Evolutionary conservation across 2,888 invertebrate genomes (phyloP).

Genomic region (Sphaeridia pumilis): DNA sequence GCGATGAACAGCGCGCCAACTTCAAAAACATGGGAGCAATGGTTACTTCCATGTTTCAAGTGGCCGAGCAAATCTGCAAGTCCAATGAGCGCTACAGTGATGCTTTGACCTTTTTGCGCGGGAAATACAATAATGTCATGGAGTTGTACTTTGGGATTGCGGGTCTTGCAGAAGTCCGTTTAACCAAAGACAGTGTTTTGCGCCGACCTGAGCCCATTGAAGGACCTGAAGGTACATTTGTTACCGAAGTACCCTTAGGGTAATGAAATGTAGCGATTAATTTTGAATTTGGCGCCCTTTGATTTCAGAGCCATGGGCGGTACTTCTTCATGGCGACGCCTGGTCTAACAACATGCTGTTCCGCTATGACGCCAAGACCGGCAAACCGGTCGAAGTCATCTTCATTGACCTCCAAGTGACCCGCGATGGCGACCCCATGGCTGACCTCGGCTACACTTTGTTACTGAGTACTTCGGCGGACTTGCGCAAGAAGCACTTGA

Average conservation of each 20-base stretch:
- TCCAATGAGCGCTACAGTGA: too few species aligned
- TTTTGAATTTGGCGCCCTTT: neutral
- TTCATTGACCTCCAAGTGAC: conserved; percentile 27
- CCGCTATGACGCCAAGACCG: conserved; percentile 15
- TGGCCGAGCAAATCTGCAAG: too few species aligned
- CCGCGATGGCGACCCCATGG: conserved; percentile 18
- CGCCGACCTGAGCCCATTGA: neutral
- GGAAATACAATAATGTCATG: too few species aligned
- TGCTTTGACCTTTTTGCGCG: too few species aligned
- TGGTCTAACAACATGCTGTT: conserved; percentile 31
- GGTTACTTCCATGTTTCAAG: too few species aligned
- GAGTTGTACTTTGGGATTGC: too few species aligned
- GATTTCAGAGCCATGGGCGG: conserved; percentile 20
- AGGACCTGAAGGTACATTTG: neutral
- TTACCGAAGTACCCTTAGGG: neutral
- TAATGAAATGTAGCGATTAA: neutral
- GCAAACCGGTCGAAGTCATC: conserved; percentile 13
- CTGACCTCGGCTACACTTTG: conserved; percentile 24
- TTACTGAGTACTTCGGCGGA: conserved; percentile 20
- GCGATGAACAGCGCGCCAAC: too few species aligned
- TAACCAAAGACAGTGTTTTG: too few species aligned
- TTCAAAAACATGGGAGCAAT: too few species aligned
- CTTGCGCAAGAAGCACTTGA: conserved; percentile 12
- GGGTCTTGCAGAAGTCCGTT: too few species aligned
- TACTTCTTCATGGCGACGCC: conserved; percentile 22